Evolutionary conservation across 2,888 invertebrate genomes (phyloP), one percentile per base, ranked within the genome.

Genomic region (Oxyteleia sp.): DNA sequence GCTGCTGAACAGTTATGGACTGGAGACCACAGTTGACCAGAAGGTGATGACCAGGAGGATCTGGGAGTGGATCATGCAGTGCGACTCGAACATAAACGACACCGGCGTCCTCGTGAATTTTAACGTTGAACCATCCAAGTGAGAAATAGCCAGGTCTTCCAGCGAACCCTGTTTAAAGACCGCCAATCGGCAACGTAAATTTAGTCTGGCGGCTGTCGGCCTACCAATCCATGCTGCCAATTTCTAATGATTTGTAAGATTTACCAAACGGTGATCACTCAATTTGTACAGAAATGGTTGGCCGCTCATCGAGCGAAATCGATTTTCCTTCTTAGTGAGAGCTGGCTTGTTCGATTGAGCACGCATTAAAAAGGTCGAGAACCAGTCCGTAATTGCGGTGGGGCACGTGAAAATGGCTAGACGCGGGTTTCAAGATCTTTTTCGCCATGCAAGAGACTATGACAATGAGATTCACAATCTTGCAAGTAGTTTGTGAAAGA

Each of bases 11-110:
- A 95, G 94, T 84, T 95, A 95, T 87, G 96, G 96, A 0, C 93
- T 96, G 51, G 96, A 96, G 86, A 95, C 95, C 0, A 95, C 95
- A 2, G 94, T 96, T 11, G 96, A 96, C 89, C 95, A 95, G 88
- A 94, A 94, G 38, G 94, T 95, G 23, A 94, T 95, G 81, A 94
- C 95, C 43, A 94, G 95, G 76, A 93, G 96, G 64, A 95, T 96
- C 75, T 95, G 95, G 92, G 96, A 96, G 81, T 96, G 96, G 96
- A 94, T 95, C n/a, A 94, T 94, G 86, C 94, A 94, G 41, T 95
- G 95, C 86, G 95, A 95, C 15, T 91, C 93, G 3, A 91, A 89
- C 59, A 49, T 91, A 15, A 90, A 86, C 0, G 92, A 92, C 38
- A 86, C 89, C 1, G 86, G 88, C 11, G 82, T 91, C 32, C 85